Conservation (phyloP, 2,113 vertebrate genomes). For the Paramormyrops kingsleyae region DNA sequence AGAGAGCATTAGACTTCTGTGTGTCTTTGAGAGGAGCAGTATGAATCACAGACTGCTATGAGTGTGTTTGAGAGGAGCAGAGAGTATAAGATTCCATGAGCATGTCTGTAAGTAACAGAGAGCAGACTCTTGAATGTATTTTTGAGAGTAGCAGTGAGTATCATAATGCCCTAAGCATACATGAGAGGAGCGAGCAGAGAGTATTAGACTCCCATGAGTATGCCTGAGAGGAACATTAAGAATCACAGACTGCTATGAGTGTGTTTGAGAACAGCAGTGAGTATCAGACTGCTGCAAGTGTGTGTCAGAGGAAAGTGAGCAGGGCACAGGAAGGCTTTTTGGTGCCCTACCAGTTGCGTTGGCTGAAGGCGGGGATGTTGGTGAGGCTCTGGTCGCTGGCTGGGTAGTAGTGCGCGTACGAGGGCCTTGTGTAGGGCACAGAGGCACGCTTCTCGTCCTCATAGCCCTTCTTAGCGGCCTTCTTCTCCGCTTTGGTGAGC, state of each 20-base stretch:
- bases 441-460: conserved; percentile 97
- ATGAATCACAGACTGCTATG: too few relatives aligned
- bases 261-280: background rate
- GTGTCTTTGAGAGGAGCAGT: too few relatives aligned
- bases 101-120: too few relatives aligned
- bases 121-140: too few relatives aligned
- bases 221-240: background rate
- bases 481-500: conserved; percentile 96
- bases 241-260: background rate
- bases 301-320: background rate
- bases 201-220: background rate
- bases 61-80: too few relatives aligned
- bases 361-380: conserved; percentile 88
- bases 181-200: background rate
- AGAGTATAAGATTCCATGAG: too few relatives aligned
- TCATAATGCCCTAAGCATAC: too few relatives aligned
- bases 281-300: background rate
- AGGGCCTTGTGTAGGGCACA: conserved; percentile 89
- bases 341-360: conserved; percentile 80
- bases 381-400: conserved; percentile 81
- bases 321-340: background rate
- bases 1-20: too few relatives aligned
- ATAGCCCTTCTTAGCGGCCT: conserved; percentile 95
- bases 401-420: conserved; percentile 95
- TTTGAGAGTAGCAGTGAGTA: background rate